A percentile compares a stretch with the other conserved stretches of the same genome.
Conservation (phyloP, 1,140 invertebrate species). For the Heterodera carotae region DNA sequence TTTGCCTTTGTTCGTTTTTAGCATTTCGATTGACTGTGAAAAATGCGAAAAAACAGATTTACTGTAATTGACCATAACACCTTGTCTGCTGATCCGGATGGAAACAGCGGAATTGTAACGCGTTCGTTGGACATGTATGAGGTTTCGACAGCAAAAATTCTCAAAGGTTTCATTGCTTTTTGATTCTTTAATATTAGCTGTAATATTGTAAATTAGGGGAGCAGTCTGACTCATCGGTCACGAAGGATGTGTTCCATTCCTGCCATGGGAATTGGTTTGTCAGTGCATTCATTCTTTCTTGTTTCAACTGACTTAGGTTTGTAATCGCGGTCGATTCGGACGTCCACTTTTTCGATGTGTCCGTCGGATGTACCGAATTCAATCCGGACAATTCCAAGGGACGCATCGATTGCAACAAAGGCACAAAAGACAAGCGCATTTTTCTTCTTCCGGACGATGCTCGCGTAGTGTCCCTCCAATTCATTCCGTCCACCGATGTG, state of each 20-base stretch:
- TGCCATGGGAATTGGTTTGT: conserved; percentile 23
- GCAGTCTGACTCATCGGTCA: neutral
- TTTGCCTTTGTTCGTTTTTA: too few relatives aligned
- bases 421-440: conserved; percentile 16
- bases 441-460: conserved; percentile 2
- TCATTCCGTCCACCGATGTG: conserved; percentile 32
- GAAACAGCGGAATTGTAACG: neutral
- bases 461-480: conserved; percentile 19
- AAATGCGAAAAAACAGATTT: conserved; percentile 11
- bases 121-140: conserved; percentile 21
- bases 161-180: conserved; percentile 13
- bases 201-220: conserved; percentile 21
- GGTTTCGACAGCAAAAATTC: conserved; percentile 20
- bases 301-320: conserved; percentile 9
- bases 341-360: conserved; percentile 33
- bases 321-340: conserved; percentile 28
- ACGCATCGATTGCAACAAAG: conserved; percentile 9
- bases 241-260: conserved; percentile 24
- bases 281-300: neutral
- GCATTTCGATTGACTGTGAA: too few relatives aligned
- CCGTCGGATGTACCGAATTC: conserved; percentile 29
- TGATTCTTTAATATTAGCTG: neutral
- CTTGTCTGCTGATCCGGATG: neutral
- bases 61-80: neutral
- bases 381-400: conserved; percentile 12